Percentiles rank a stretch among this genome's conserved stretches.
These are phyloP conservation scores for Sphecodes monilicornis DNA, from an alignment of 2,888 invertebrate species.

Conservation along the genomic window DNA sequence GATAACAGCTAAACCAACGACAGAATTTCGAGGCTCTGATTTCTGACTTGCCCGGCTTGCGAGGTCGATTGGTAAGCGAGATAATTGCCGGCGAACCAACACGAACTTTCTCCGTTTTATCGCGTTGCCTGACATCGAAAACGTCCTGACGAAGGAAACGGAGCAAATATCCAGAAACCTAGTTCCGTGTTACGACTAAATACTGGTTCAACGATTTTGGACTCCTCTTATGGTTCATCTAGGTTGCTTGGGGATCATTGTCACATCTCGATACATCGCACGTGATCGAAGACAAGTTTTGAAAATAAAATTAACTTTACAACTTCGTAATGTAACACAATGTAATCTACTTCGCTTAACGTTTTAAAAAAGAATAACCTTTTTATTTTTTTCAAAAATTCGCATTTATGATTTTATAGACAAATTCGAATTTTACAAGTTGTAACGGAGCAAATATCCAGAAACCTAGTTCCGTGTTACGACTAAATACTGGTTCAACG, in stretches of 20 bases:
- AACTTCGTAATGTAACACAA: no score
- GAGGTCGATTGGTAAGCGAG: slow-evolving; percentile 42
- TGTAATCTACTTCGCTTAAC: no score
- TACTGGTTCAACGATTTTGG: neutral
- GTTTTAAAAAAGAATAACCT: no score
- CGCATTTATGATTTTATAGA: no score
- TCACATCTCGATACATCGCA: no score
- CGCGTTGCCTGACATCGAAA: slow-evolving; percentile 33
- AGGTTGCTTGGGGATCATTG: no score
- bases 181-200: neutral
- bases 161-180: neutral
- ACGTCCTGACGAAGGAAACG: neutral
- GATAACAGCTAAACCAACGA: slow-evolving; percentile 54
- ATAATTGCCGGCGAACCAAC: slow-evolving; percentile 28
- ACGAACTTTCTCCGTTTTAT: slow-evolving; percentile 53
- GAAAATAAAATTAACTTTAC: no score
- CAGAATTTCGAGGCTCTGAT: slow-evolving; percentile 45
- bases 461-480: neutral
- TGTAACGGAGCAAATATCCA: neutral
- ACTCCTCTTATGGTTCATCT: neutral
- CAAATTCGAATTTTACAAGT: no score
- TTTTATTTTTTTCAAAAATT: no score
- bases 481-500: neutral
- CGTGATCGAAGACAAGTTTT: no score
- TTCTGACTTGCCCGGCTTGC: slow-evolving; percentile 16